A percentile compares a stretch with the other conserved stretches of the same genome.
Conservation (phyloP, 2,113 vertebrate species). For the Alethe castanea region DNA sequence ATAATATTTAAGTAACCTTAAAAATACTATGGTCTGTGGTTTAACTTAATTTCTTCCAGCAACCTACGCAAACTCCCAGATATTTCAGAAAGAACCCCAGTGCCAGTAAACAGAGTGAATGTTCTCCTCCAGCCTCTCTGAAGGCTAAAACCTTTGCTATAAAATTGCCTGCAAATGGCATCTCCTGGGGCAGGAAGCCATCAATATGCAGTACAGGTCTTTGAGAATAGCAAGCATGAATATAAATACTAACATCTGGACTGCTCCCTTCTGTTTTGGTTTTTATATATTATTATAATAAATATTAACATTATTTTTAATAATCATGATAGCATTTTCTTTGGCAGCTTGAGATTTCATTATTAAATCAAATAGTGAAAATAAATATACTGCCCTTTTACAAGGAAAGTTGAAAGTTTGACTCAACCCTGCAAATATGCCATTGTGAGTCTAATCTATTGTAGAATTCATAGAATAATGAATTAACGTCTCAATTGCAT, state of each 20-base stretch:
- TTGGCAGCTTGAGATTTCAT: neutral
- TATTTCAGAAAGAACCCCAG: neutral
- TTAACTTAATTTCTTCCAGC: neutral
- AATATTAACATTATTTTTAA: conserved; percentile 36
- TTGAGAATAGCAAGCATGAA: conserved; percentile 1
- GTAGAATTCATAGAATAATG: conserved; percentile 7
- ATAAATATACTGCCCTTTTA: neutral
- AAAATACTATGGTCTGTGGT: neutral
- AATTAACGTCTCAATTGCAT: neutral
- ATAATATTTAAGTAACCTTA: neutral
- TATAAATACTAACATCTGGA: conserved; percentile 43
- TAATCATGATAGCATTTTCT: conserved; percentile 24
- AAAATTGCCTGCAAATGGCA: neutral
- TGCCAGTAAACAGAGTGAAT: neutral
- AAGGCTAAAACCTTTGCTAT: neutral
- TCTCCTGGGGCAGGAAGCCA: conserved; percentile 19
- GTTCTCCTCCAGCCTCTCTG: neutral
- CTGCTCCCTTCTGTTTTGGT: neutral
- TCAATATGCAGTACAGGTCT: neutral
- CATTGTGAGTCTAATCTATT: conserved; percentile 5
- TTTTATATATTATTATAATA: conserved; percentile 25
- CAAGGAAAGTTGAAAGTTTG: conserved; percentile 9
- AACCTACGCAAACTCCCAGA: neutral
- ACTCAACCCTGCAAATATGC: conserved; percentile 16
- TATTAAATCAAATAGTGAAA: conserved; percentile 9